Conservation (phyloP, 2,888 invertebrate species). For the Hypena proboscidalis region DNA sequence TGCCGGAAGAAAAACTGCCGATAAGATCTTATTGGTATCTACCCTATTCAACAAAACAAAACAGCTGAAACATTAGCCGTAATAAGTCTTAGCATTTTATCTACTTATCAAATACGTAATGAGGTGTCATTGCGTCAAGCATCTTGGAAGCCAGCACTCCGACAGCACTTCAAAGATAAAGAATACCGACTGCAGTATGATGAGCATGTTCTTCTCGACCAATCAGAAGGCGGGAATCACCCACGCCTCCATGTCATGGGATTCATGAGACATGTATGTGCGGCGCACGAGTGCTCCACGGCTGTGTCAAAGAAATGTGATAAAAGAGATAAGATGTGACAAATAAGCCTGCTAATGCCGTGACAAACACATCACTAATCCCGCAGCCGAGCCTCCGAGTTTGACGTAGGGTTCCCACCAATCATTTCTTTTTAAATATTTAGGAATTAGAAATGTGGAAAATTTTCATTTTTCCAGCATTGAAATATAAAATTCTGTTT, state of each 20-base stretch:
- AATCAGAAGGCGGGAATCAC: constrained; percentile 49
- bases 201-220: constrained; percentile 46
- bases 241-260: constrained; percentile 76
- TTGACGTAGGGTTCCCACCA: constrained; percentile 27
- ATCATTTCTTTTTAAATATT: constrained; percentile 5
- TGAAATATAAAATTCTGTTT: no score
- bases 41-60: no score
- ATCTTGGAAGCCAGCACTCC: constrained; percentile 25
- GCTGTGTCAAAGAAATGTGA: constrained; percentile 50
- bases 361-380: constrained; percentile 56
- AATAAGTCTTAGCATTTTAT: no score
- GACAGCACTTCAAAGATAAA: constrained; percentile 35
- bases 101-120: no score
- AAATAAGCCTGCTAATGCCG: constrained; percentile 55
- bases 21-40: no score
- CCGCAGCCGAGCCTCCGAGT: constrained; percentile 61
- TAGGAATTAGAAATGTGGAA: no score
- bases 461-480: no score
- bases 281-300: constrained; percentile 53
- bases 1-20: no score
- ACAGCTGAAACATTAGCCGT: no score
- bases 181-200: constrained; percentile 26
- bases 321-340: constrained; percentile 46
- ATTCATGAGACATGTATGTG: constrained; percentile 59
- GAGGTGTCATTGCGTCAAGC: no score